phyloP scores from a whole-genome alignment of 2,888 invertebrate genomes.

The Strigamia transsilvanica region DNA sequence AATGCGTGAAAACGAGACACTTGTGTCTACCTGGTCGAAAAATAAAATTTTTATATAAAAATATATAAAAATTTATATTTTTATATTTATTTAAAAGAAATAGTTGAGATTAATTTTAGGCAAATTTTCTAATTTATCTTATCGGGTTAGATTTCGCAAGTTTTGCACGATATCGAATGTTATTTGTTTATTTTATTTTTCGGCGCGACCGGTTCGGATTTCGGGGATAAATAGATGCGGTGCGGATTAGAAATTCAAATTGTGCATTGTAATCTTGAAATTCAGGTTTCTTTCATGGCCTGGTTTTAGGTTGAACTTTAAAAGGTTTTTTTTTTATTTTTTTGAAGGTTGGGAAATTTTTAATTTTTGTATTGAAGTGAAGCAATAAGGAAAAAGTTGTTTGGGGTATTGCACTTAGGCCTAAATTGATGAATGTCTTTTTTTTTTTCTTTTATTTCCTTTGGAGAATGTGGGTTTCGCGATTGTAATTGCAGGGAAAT shows the following conservation, averaged over 20 bases:
- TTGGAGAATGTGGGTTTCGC: not conserved
- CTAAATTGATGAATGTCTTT: not conserved
- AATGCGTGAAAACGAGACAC: not conserved
- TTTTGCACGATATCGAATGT: not conserved
- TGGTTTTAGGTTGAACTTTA: not conserved
- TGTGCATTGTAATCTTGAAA: not conserved
- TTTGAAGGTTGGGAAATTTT: not conserved
- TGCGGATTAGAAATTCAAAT: too few relatives aligned
- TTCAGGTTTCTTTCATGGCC: not conserved
- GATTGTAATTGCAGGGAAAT: not conserved
- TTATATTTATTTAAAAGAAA: too few relatives aligned
- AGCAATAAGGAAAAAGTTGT: not conserved
- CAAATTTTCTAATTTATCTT: not conserved
- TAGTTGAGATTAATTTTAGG: too few relatives aligned
- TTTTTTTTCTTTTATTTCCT: too few relatives aligned
- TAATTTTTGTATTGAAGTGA: not conserved
- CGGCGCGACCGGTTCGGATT: not conserved
- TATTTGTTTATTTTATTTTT: slow-evolving; percentile 2
- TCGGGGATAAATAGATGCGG: not conserved
- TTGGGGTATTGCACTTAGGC: not conserved
- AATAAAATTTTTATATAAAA: not conserved
- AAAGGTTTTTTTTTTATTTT: not conserved
- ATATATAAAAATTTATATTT: too few relatives aligned
- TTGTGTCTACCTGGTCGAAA: not conserved
- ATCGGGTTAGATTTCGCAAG: not conserved